Evolutionary conservation across 1,140 invertebrate genomes (phyloP), one percentile per base, ranked within the genome.

Genomic region (Danaus melanippus): DNA sequence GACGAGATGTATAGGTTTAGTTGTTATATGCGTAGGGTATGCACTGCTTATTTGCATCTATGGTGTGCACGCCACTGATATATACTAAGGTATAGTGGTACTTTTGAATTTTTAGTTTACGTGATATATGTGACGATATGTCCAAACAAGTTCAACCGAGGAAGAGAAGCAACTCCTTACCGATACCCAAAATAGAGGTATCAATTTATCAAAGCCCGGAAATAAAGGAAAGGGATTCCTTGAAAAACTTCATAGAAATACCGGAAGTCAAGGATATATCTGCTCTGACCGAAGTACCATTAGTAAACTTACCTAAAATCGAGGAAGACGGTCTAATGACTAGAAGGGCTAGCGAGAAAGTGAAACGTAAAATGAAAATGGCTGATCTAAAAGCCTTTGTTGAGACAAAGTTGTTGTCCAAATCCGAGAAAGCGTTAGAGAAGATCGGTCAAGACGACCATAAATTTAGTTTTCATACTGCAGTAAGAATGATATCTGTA

Each of bases 101-200:
- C 2, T 32, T 32, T 32, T 32, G 7, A 32, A 32, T 15, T 78
- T 79, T 44, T 51, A 96, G 95, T 71, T 86, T 96, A 42, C 89
- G 93, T 54, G 93, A 94, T 66, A 94, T 96, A 53, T 93, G 90
- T 60, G 94, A 96, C 75, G 93, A 95, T 67, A 90, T 90, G 39
- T 91, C 91, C 1, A 90, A 90, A 44, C 90, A 92, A 56, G 91
- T 93, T 60, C 92, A 93, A 62, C 94, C 92, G 2, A 87, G 96
- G 53, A 91, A 93, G 69, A 87, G 97, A 50, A 97, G 96, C 66
- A 96, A 96, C 74, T 98, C 97, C 0, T 85, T 98, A 46, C 97
- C 97, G 0, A 96, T 97, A 78, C 96, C 96, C 9, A 96, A 97
- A 89, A 96, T 96, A 46, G 93, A 96, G 80, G 91, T 97, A 4